These are phyloP conservation scores for Fistularia tabacaria DNA, from an alignment of 2,797 vertebrate species.

Conservation along the genomic window DNA sequence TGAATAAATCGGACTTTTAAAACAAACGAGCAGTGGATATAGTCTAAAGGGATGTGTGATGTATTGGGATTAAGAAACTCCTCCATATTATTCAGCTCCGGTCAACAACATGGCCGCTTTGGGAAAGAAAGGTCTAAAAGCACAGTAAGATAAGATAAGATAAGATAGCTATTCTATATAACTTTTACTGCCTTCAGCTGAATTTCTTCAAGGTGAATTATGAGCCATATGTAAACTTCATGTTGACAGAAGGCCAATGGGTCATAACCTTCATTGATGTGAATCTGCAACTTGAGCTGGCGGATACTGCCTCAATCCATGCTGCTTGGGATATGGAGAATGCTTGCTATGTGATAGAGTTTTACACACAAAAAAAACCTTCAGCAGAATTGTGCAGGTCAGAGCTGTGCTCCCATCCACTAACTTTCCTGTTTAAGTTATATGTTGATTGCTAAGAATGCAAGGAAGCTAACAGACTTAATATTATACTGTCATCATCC, in stretches of 20 bases:
- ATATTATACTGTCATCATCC: no score
- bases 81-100: slow-evolving; percentile 39
- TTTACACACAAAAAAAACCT: slow-evolving; percentile 13
- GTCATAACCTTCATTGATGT: slow-evolving; percentile 29
- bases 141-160: no score
- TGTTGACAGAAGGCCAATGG: slow-evolving; percentile 26
- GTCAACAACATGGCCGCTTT: slow-evolving; percentile 54
- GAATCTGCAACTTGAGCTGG: slow-evolving; percentile 15
- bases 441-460: no score
- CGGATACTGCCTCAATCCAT: slow-evolving; percentile 11
- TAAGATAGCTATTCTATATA: slow-evolving; percentile 35
- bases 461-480: no score
- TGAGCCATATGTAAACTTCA: slow-evolving; percentile 27
- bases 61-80: slow-evolving; percentile 33
- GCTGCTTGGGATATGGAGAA: slow-evolving; percentile 19
- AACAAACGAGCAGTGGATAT: slow-evolving; percentile 30
- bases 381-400: not conserved
- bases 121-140: slow-evolving; percentile 42
- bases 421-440: no score
- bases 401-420: not conserved
- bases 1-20: slow-evolving; percentile 43
- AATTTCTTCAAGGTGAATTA: slow-evolving; percentile 37
- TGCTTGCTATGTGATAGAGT: slow-evolving; percentile 21
- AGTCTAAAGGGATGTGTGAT: slow-evolving; percentile 36
- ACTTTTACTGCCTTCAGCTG: slow-evolving; percentile 30